Evolutionary conservation across 2,888 invertebrate genomes (phyloP).

Genomic region (Osmoderma eremita): DNA sequence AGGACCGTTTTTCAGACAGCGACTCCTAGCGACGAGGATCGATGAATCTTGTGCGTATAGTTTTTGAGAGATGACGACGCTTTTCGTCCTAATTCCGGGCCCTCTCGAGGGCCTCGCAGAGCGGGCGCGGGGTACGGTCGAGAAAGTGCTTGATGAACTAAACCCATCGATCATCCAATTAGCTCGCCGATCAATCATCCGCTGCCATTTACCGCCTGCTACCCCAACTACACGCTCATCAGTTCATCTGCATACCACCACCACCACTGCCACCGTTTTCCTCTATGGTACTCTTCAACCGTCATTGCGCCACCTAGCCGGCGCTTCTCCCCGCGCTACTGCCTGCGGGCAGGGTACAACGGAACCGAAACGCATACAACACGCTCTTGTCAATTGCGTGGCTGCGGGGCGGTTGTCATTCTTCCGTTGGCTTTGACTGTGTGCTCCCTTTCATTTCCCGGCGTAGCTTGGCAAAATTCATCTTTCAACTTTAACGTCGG

Average conservation of each 20-base stretch:
- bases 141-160: constrained; percentile 62
- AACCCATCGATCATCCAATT: constrained; percentile 83
- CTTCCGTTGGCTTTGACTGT: constrained; percentile 6
- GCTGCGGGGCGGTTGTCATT: constrained; percentile 26
- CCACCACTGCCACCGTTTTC: constrained; percentile 23
- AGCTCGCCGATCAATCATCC: constrained; percentile 79
- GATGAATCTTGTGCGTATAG: constrained; percentile 43
- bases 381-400: constrained; percentile 17
- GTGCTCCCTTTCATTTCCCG: background rate
- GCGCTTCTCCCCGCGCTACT: background rate
- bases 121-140: constrained; percentile 35
- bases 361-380: constrained; percentile 16
- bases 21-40: constrained; percentile 31
- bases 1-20: constrained; percentile 26
- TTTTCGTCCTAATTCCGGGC: constrained; percentile 44
- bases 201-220: constrained; percentile 65
- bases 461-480: background rate
- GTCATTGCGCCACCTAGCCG: background rate
- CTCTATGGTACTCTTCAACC: constrained; percentile 19
- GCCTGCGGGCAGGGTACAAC: constrained; percentile 2
- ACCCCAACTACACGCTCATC: constrained; percentile 57
- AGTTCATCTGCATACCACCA: constrained; percentile 62
- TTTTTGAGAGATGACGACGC: constrained; percentile 45
- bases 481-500: constrained; percentile 20
- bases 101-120: constrained; percentile 29